Base-by-base conservation (phyloP, 2,888 invertebrate species). In the Folsomia candida region DNA sequence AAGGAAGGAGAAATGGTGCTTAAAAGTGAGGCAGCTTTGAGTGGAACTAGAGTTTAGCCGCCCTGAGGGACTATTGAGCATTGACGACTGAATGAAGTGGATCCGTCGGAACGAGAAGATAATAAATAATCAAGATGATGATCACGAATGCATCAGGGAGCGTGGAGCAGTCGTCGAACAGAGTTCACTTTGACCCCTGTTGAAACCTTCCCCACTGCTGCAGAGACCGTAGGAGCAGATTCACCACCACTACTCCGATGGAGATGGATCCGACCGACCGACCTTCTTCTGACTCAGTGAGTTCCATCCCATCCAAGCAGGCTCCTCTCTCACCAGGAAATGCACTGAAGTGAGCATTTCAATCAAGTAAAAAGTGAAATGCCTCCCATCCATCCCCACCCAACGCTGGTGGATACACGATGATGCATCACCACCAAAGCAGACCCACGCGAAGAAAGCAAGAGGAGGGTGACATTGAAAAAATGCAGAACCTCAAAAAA, bases 81-180 rank as follows among this genome's bases (percentile, higher is more conserved):
- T 37, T 37, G 37, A 37, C 37, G 54, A 54, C 54, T 54, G 54
- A 54, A 54, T 54, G 54, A 54, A 54, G 20, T 54, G 54, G 54
- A 37, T 37, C 14, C 14, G 37, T 37, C 22, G 54, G 54, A 54
- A 54, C 20, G 54, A 37, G 37, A 37, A 37, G 54, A 54, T 54
- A 54, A 54, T 54, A 54, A 54, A 54, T 54, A 54, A 54, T 54
- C 54, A 54, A 54, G 54, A 54, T 54, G 54, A 54, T 54, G 54
- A 54, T 54, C 54, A 54, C 54, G 54, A 54, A 54, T 54, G 54
- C 20, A 54, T 54, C 20, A 54, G 54, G 54, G 54, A 54, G 20
- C 22, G 22, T 4, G 6, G n/a, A 54, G 11, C n/a, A 6, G 22
- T 4, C 22, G 22, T 4, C n/a, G n/a, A 54, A 6, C n/a, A 6